Percentiles rank a stretch among this genome's conserved stretches.
phyloP scores from a whole-genome alignment of 2,797 vertebrate genomes.

The Ciconia nigra region DNA sequence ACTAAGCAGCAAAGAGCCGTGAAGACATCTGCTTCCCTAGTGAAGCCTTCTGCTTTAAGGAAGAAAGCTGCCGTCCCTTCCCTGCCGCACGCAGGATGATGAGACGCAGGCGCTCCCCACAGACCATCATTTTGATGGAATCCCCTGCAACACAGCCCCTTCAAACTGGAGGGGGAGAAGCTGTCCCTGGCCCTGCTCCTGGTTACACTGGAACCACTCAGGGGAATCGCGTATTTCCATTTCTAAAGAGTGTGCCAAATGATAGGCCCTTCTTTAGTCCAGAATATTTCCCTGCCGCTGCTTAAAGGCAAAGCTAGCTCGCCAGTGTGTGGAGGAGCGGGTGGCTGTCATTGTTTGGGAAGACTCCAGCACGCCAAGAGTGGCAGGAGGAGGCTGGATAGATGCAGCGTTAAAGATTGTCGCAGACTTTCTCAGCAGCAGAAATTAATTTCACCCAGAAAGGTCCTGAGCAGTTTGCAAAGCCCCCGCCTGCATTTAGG shows the following conservation, averaged over 20 bases:
- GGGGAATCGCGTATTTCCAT: not conserved
- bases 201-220: not conserved
- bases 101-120: not conserved
- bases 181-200: not conserved
- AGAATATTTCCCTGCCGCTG: not conserved
- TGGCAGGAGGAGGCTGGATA: not conserved
- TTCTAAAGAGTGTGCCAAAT: slow-evolving; percentile 12
- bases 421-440: not conserved
- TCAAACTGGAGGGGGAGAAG: not conserved
- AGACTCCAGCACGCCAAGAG: not conserved
- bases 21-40: not conserved
- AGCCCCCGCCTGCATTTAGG: not conserved
- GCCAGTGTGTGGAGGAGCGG: fast-evolving
- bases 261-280: not conserved
- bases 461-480: not conserved
- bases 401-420: not conserved
- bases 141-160: not conserved
- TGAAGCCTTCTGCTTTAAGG: not conserved
- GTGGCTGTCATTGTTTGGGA: not conserved
- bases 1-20: not conserved
- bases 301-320: not conserved
- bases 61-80: not conserved
- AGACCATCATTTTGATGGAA: not conserved
- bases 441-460: not conserved
- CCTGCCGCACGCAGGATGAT: fast-evolving